Percentiles rank a stretch among this genome's conserved stretches.
Conservation (phyloP, 2,113 vertebrate genomes). For the Cyprinodon variegatus region DNA sequence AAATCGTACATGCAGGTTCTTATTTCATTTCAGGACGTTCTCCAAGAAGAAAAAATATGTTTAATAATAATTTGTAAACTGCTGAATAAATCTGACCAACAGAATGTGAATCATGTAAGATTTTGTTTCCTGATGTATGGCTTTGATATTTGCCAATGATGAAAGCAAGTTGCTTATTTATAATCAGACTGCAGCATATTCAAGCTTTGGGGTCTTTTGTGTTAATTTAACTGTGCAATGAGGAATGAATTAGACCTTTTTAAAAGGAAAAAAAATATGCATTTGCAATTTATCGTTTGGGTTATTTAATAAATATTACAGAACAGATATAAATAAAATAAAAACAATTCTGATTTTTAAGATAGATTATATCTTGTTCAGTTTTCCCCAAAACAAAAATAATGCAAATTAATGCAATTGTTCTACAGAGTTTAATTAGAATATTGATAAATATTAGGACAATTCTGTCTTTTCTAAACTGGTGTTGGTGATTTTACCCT, state of each 20-base stretch:
- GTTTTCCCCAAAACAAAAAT: conserved; percentile 20
- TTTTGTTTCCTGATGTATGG: conserved; percentile 52
- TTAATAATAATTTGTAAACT: conserved; percentile 27
- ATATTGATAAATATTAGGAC: conserved; percentile 23
- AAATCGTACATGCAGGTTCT: conserved; percentile 5
- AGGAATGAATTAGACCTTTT: conserved; percentile 66
- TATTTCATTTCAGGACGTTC: conserved; percentile 22
- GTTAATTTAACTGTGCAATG: conserved; percentile 32
- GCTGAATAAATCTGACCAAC: conserved; percentile 34
- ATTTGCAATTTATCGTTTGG: conserved; percentile 47
- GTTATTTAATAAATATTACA: conserved; percentile 40
- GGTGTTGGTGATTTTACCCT: neutral
- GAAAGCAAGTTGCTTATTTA: conserved; percentile 33
- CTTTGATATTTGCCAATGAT: conserved; percentile 64
- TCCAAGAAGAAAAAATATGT: conserved; percentile 24
- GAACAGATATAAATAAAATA: conserved; percentile 30
- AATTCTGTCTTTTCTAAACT: neutral
- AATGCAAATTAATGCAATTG: conserved; percentile 23
- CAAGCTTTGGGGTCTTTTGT: conserved; percentile 25
- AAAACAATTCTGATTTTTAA: neutral
- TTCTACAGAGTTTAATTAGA: conserved; percentile 16
- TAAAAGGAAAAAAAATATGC: conserved; percentile 24
- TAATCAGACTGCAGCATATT: conserved; percentile 44
- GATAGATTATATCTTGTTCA: conserved; percentile 15
- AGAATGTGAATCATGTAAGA: conserved; percentile 34